phyloP scores from a whole-genome alignment of 2,797 vertebrate species.

The Anisognathus igniventris region DNA sequence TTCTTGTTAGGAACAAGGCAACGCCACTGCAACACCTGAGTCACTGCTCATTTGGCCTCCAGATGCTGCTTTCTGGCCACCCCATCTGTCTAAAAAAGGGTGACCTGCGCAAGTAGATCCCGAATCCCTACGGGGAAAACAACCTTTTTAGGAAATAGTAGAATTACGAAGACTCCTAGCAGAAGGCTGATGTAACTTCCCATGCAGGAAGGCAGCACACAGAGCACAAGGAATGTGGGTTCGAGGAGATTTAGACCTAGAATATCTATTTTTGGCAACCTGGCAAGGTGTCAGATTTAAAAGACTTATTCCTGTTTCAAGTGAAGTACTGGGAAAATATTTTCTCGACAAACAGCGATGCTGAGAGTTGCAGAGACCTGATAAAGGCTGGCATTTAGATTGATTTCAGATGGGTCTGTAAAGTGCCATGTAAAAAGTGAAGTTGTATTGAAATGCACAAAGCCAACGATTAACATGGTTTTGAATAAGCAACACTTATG shows the following conservation, averaged over 20 bases:
- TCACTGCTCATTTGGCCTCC: not conserved
- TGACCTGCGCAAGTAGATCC: not conserved
- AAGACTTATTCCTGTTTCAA: not conserved
- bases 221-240: accelerated
- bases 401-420: not conserved
- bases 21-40: not conserved
- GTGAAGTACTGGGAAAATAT: not conserved
- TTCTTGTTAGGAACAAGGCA: not conserved
- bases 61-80: not conserved
- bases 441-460: not conserved
- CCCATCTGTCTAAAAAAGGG: not conserved
- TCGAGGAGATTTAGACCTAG: not conserved
- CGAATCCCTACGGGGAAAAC: too few relatives aligned
- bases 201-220: accelerated
- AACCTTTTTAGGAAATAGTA: not conserved
- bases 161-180: not conserved
- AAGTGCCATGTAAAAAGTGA: not conserved
- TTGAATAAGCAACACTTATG: accelerated
- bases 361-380: not conserved
- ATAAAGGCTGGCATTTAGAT: not conserved
- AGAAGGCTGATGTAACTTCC: not conserved
- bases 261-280: not conserved
- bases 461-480: not conserved
- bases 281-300: not conserved
- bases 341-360: not conserved